Evolutionary conservation across 2,797 vertebrate species (phyloP).

Genomic region (Lithobates pipiens): DNA sequence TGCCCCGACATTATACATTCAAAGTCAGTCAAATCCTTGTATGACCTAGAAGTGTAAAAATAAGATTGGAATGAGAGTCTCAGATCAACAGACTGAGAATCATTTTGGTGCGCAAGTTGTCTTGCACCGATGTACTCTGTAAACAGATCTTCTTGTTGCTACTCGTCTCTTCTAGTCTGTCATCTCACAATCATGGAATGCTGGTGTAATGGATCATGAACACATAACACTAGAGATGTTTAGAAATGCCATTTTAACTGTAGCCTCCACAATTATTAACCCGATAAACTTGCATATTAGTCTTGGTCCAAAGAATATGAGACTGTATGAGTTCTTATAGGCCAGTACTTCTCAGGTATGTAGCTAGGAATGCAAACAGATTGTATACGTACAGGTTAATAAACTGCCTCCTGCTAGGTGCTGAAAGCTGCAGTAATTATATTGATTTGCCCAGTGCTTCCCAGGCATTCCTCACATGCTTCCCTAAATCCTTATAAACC

Average conservation of each 20-base stretch:
- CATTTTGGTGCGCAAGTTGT: neutral
- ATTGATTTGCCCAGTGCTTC: constrained; percentile 58
- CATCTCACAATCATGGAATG: constrained; percentile 23
- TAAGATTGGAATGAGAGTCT: neutral
- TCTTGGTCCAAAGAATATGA: constrained; percentile 36
- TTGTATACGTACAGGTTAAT: constrained; percentile 55
- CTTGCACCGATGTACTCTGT: neutral
- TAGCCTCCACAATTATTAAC: constrained; percentile 38
- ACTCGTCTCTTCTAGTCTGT: neutral
- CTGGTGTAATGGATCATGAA: constrained; percentile 40
- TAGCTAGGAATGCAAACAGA: constrained; percentile 50
- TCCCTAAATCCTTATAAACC: constrained; percentile 48
- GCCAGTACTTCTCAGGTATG: constrained; percentile 54
- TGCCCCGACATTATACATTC: neutral
- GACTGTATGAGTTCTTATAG: constrained; percentile 38
- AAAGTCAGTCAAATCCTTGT: neutral
- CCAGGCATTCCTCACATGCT: constrained; percentile 61
- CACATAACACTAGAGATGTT: constrained; percentile 17
- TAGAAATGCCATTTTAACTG: constrained; percentile 15
- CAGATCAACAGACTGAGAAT: neutral
- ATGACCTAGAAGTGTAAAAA: too few relatives aligned
- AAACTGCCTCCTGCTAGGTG: constrained; percentile 57
- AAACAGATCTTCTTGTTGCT: constrained; percentile 13
- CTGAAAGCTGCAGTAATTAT: constrained; percentile 60
- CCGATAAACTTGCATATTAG: constrained; percentile 36